These are phyloP conservation scores for Eurytoma californica DNA, from an alignment of 2,888 invertebrate species.

Conservation along the genomic window DNA sequence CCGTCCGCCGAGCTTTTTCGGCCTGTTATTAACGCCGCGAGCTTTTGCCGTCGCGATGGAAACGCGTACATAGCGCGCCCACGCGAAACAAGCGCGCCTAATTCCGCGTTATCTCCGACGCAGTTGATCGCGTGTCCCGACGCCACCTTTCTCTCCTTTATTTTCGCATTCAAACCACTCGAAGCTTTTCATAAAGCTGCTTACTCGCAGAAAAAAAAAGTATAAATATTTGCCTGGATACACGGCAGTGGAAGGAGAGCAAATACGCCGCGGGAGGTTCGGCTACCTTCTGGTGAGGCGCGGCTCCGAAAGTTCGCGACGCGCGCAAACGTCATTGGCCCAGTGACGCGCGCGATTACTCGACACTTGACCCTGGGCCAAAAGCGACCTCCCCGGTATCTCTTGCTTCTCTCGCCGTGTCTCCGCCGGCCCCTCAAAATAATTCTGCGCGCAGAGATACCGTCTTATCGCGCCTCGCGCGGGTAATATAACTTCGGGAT, in stretches of 20 bases:
- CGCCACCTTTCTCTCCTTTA: neutral
- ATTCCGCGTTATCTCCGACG: neutral
- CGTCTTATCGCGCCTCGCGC: constrained; percentile 24
- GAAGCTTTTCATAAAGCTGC: too few species aligned
- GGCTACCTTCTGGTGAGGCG: too few species aligned
- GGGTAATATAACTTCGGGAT: constrained; percentile 10
- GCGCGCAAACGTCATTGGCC: constrained; percentile 9
- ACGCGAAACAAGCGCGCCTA: constrained; percentile 29
- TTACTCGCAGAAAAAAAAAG: too few species aligned
- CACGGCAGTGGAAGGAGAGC: too few species aligned
- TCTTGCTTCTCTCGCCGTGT: neutral
- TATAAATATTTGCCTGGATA: too few species aligned
- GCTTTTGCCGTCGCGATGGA: constrained; percentile 67
- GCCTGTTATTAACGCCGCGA: constrained; percentile 60
- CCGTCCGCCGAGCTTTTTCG: constrained; percentile 39
- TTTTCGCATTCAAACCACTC: neutral
- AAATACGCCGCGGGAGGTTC: neutral
- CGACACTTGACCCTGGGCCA: constrained; percentile 48
- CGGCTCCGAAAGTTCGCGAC: neutral
- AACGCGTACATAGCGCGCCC: constrained; percentile 59
- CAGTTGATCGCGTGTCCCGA: neutral
- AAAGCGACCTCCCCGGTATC: constrained; percentile 11
- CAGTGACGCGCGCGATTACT: constrained; percentile 7
- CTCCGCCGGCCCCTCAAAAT: constrained; percentile 10
- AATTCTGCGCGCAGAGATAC: constrained; percentile 13